These are phyloP conservation scores for Agonopterix subpropinquella DNA, from an alignment of 2,888 invertebrate species.

Conservation along the genomic window DNA sequence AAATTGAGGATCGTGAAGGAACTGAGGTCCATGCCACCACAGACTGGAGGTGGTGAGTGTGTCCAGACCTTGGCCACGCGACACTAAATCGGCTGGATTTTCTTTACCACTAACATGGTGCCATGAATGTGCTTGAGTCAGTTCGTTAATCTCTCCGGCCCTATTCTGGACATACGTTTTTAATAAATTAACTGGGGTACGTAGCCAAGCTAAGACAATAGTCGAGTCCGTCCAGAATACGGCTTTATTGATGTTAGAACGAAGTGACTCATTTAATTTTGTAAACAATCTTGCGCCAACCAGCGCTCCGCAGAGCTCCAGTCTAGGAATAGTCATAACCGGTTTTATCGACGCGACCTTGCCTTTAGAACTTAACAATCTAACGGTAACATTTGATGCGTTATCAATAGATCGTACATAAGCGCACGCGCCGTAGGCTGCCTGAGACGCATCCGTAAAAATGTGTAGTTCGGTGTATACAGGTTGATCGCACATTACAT, in stretches of 20 bases:
- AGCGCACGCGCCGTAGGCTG: slow-evolving; percentile 17
- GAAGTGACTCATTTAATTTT: slow-evolving; percentile 10
- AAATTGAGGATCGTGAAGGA: slow-evolving; percentile 7
- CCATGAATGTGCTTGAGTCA: slow-evolving; percentile 14
- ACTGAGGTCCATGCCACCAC: slow-evolving; percentile 18
- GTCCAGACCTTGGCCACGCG: slow-evolving; percentile 12
- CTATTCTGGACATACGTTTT: slow-evolving; percentile 16
- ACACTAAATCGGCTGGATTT: slow-evolving; percentile 19
- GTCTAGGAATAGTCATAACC: slow-evolving; percentile 15
- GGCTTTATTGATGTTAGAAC: slow-evolving; percentile 8
- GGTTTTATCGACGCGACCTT: slow-evolving; percentile 20
- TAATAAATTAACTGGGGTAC: slow-evolving; percentile 8
- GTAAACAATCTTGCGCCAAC: slow-evolving; percentile 13
- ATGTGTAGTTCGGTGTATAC: slow-evolving; percentile 8
- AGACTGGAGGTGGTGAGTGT: slow-evolving; percentile 6
- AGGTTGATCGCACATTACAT: slow-evolving; percentile 1
- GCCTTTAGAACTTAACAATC: slow-evolving; percentile 18
- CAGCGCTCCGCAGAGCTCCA: slow-evolving; percentile 21
- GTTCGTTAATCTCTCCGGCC: slow-evolving; percentile 13
- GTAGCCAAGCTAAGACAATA: slow-evolving; percentile 17
- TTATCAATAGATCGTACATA: slow-evolving; percentile 13
- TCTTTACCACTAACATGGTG: slow-evolving; percentile 14
- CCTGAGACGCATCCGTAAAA: slow-evolving; percentile 15
- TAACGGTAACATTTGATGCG: slow-evolving; percentile 5
- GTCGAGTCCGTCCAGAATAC: slow-evolving; percentile 21